phyloP scores from a whole-genome alignment of 2,888 invertebrate genomes.

The Catocala sponsa region DNA sequence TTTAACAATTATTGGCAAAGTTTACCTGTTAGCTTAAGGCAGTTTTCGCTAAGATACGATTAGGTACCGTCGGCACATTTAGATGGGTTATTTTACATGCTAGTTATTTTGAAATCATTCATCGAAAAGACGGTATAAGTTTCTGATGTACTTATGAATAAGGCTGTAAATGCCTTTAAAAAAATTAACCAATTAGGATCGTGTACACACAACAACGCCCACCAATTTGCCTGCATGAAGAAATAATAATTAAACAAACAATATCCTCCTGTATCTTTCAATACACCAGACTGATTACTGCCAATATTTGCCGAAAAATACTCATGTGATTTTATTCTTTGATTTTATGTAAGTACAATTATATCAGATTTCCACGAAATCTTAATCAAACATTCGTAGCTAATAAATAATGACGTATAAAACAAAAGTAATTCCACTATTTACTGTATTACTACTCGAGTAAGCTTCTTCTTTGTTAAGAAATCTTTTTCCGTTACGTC shows the following conservation, averaged over 20 bases:
- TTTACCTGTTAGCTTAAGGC: not conserved
- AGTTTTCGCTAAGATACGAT: too few relatives aligned
- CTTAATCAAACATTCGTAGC: too few relatives aligned
- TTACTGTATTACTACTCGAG: slow-evolving; percentile 7
- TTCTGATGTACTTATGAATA: too few relatives aligned
- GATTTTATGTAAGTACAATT: not conserved
- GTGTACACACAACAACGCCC: not conserved
- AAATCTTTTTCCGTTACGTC: slow-evolving; percentile 12
- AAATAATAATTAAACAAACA: slow-evolving; percentile 7
- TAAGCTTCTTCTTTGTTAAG: slow-evolving; percentile 9
- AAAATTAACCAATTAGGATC: not conserved
- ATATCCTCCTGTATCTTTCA: not conserved
- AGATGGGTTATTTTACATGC: too few relatives aligned
- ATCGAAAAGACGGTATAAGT: too few relatives aligned
- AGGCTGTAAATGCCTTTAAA: too few relatives aligned
- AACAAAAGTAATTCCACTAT: not conserved
- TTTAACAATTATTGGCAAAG: slow-evolving; percentile 32
- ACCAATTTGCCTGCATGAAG: slow-evolving; percentile 6
- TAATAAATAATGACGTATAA: not conserved
- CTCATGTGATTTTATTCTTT: not conserved
- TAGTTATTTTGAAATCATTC: too few relatives aligned
- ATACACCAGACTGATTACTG: not conserved
- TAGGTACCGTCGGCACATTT: too few relatives aligned
- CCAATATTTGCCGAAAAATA: slow-evolving; percentile 3
- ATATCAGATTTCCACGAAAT: not conserved